Evolutionary conservation across 2,888 invertebrate species (phyloP), one percentile per base, ranked within the genome.

Genomic region (Tyria jacobaeae): DNA sequence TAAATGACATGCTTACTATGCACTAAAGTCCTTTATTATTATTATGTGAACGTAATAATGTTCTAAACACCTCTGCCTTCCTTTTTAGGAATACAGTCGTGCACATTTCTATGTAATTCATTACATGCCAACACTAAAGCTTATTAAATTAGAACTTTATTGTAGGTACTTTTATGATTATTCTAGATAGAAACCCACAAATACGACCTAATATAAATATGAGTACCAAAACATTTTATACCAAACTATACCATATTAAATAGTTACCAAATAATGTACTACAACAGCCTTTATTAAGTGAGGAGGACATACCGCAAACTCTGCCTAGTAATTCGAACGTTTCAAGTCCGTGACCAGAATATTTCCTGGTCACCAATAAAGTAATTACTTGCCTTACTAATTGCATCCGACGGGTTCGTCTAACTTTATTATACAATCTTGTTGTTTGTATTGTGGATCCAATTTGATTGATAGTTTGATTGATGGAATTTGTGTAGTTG

Each of bases 361-460:
- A 72, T 73, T 71, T 56, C 66, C 67, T 54, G 71, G 74, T 66
- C 74, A 76, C 75, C 78, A 77, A 77, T 76, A 77, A 75, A 75
- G 75, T 77, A 70, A 77, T 77, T 75, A 72, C 75, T 50, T 53
- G 57, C 41, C 60, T 50, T 62, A 62, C 63, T 76, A 76, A 76
- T 76, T 77, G 65, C 78, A 75, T 68, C 57, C 57, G 77, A 71
- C 75, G 75, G 77, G 75, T 76, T 76, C 64, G 63, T 56, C 27
- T 74, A 75, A 75, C 69, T 74, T 67, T 74, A 69, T 75, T 65
- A 74, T 15, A 64, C 71, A 76, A 69, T 71, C 75, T 75, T 71
- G 71, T 75, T 71, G 71, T 74, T 74, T 71, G 65, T 59, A 51
- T 54, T 62, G 52, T 57, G 39, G 54, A 53, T 62, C 17, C 25